These are phyloP conservation scores for Crotophaga sulcirostris DNA, from an alignment of 2,113 vertebrate genomes.

Conservation along the genomic window DNA sequence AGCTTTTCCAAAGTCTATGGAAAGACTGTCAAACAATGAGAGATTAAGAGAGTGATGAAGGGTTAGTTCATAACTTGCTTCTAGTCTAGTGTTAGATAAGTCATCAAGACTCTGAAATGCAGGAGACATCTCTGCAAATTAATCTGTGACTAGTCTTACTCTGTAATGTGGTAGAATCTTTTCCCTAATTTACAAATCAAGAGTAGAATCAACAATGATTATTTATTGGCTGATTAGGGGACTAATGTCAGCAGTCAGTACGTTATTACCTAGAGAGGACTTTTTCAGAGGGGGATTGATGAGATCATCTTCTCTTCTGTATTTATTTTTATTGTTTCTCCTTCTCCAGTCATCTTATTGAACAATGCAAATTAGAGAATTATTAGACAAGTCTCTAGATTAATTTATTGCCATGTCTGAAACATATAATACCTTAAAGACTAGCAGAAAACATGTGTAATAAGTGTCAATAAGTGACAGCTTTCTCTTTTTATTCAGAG, in stretches of 20 bases:
- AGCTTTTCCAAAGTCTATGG: neutral
- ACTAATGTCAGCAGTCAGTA: neutral
- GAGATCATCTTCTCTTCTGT: neutral
- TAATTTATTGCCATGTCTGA: neutral
- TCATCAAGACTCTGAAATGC: neutral
- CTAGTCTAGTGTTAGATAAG: neutral
- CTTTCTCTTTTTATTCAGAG: neutral
- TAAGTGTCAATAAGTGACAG: neutral
- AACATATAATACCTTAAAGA: neutral
- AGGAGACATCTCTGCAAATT: neutral
- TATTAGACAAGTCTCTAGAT: neutral
- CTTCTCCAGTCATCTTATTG: neutral
- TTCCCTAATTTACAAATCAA: conserved; percentile 24
- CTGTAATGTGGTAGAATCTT: neutral
- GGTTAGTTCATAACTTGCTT: neutral
- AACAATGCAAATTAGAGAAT: neutral
- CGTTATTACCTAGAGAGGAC: neutral
- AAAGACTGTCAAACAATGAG: neutral
- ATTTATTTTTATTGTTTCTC: neutral
- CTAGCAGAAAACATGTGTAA: neutral
- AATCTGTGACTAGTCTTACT: conserved; percentile 1
- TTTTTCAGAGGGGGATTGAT: neutral
- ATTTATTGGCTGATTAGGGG: conserved; percentile 19
- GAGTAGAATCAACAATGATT: neutral
- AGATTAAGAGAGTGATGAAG: neutral